phyloP scores from a whole-genome alignment of 2,888 invertebrate genomes.

The Coleophora deauratella region DNA sequence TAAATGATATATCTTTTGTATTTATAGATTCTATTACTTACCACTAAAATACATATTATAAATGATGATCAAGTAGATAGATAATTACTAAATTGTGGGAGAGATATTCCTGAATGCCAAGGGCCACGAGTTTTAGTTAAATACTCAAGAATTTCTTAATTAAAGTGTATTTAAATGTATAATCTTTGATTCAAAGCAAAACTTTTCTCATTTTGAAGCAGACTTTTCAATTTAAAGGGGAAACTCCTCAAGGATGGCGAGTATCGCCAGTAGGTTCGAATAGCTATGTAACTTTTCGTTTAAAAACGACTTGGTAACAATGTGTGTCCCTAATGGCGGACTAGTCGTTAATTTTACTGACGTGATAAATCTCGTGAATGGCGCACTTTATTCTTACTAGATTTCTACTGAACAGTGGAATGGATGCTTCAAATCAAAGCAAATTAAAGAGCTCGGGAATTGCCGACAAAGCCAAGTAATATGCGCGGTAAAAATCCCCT shows the following conservation, averaged over 20 bases:
- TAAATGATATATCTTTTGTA: no score
- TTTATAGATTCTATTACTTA: no score
- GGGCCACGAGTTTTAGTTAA: no score
- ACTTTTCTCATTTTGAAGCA: conserved; percentile 12
- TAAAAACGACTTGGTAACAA: conserved; percentile 48
- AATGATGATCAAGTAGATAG: no score
- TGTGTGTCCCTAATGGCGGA: conserved; percentile 55
- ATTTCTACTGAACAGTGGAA: conserved; percentile 39
- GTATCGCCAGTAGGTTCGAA: no score
- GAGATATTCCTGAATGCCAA: no score
- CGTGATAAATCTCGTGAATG: conserved; percentile 61
- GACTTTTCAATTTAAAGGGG: conserved; percentile 21
- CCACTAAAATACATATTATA: no score
- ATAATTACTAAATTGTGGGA: no score
- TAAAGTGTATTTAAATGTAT: conserved; percentile 23
- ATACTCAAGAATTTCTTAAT: conserved; percentile 6
- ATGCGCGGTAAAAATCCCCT: no score
- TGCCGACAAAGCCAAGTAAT: no score
- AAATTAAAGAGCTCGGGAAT: conserved; percentile 32
- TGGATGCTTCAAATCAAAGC: conserved; percentile 40
- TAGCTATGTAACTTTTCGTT: conserved; percentile 39
- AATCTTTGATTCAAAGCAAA: conserved; percentile 1
- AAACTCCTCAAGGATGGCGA: conserved; percentile 27
- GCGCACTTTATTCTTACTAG: conserved; percentile 47
- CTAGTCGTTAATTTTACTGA: conserved; percentile 56